Conservation (phyloP, 2,113 vertebrate species). For the Osmerus mordax region DNA sequence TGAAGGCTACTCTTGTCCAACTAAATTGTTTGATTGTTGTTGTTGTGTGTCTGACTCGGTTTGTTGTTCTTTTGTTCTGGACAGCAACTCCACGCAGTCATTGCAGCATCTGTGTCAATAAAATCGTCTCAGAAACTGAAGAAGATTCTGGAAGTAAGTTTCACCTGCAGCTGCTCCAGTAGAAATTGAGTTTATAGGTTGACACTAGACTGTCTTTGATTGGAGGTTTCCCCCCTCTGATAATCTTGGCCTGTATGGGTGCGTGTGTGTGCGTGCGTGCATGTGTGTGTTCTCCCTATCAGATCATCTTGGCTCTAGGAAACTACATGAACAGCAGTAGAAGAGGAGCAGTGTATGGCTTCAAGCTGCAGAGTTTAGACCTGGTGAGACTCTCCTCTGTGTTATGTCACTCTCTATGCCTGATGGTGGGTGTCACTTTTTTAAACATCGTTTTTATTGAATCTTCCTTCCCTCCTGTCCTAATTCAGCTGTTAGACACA, state of each 20-base stretch:
- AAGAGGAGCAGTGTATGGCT: constrained; percentile 96
- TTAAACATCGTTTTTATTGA: neutral
- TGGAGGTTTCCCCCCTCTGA: too few species aligned
- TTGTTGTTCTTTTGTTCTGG: constrained; percentile 25
- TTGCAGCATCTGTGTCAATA: constrained; percentile 91
- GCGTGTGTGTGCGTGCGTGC: too few species aligned
- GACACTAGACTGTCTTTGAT: too few species aligned
- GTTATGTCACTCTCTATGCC: neutral
- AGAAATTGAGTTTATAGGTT: too few species aligned
- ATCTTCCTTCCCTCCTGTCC: neutral
- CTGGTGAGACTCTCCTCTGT: constrained; percentile 70
- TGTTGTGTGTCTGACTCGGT: neutral
- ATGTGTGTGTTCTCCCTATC: constrained; percentile 13
- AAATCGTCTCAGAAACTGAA: constrained; percentile 96
- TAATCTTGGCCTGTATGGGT: too few species aligned
- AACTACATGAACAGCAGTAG: constrained; percentile 99
- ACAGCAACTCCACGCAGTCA: constrained; percentile 94
- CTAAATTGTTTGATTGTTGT: neutral
- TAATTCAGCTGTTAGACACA: constrained; percentile 86
- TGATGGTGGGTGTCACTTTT: neutral
- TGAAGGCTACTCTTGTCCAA: neutral
- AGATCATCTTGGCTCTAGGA: constrained; percentile 97
- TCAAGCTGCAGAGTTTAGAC: constrained; percentile 97
- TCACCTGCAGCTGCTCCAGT: neutral
- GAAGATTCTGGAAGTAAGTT: constrained; percentile 88